Evolutionary conservation across 23 tunicate genomes (phyloP), one percentile per base, ranked within the genome.

Genomic region (Ascidia mentula): DNA sequence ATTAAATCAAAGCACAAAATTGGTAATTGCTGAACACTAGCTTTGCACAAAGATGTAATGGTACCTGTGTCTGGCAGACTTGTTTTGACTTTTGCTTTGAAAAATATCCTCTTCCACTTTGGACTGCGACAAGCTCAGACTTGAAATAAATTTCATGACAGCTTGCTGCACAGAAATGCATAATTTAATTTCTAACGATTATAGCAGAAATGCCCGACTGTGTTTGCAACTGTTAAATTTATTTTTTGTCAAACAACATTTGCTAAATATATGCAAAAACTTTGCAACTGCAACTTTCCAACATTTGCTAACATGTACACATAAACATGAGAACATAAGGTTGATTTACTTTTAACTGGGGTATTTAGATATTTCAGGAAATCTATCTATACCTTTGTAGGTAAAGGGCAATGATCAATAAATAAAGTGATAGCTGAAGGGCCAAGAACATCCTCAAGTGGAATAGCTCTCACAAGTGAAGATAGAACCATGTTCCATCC

Each of bases 351-450:
- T 42, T 42, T 12, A 42, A 42, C 15, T 42, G 53, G n/a, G n/a
- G n/a, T n/a, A n/a, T n/a, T n/a, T n/a, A n/a, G n/a, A n/a, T n/a
- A n/a, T n/a, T n/a, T n/a, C n/a, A n/a, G n/a, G n/a, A n/a, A n/a
- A n/a, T n/a, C n/a, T n/a, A 31, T 12, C 40, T 31, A 36, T 81
- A 87, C 92, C 79, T 73, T 83, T 15, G 97, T 74, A 6, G 97
- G 97, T 6, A 92, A 72, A 33, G 97, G 97, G 70, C 97, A 92
- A 61, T 92, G 97, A 74, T 92, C 97, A 31, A 92, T 92, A 45
- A 92, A 92, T 35, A 92, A 69, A 22, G 97, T 92, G 59, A 92
- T 92, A 8, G 97, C 97, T 45, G 97, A 92, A 18, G 97, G 89
- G 1, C 97, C 89, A 0, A 92, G 79, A 8, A 79, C 92, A 65